phyloP scores from a whole-genome alignment of 1,140 invertebrate species.

The Tetragonula clypearis region DNA sequence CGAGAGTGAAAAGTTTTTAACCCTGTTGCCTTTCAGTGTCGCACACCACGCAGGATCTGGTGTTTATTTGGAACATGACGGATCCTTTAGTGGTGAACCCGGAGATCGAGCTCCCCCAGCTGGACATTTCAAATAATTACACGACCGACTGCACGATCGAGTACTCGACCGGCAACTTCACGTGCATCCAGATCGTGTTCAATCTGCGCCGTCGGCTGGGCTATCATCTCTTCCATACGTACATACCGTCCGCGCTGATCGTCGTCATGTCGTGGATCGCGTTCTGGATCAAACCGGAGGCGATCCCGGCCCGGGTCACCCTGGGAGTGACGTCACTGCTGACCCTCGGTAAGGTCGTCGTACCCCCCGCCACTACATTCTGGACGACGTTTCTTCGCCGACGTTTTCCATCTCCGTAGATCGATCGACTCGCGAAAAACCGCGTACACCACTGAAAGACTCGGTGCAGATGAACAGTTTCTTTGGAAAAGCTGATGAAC shows the following conservation, averaged over 20 bases:
- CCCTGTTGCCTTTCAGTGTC: conserved; percentile 84
- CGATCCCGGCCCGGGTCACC: conserved; percentile 91
- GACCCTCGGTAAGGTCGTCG: conserved; percentile 85
- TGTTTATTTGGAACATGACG: conserved; percentile 94
- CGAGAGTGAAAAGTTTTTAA: background rate
- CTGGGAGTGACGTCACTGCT: conserved; percentile 92
- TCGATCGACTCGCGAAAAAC: background rate
- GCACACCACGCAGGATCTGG: conserved; percentile 91
- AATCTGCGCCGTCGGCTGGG: conserved; percentile 91
- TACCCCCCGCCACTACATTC: background rate
- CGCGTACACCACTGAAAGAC: too few relatives aligned
- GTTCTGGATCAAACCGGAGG: conserved; percentile 96
- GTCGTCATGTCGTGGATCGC: conserved; percentile 97
- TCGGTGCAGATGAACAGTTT: too few relatives aligned
- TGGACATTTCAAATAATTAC: conserved; percentile 93
- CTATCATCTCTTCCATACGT: conserved; percentile 95
- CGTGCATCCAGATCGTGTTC: conserved; percentile 93
- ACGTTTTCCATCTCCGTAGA: background rate
- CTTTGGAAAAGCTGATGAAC: too few relatives aligned
- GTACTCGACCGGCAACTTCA: conserved; percentile 95
- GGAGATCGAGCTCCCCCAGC: conserved; percentile 92
- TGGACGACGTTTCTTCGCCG: background rate
- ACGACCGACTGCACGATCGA: conserved; percentile 94
- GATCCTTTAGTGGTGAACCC: conserved; percentile 93
- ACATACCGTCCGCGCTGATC: conserved; percentile 94